Base-by-base conservation (phyloP, 2,113 vertebrate species). In the Halcyon senegalensis region DNA sequence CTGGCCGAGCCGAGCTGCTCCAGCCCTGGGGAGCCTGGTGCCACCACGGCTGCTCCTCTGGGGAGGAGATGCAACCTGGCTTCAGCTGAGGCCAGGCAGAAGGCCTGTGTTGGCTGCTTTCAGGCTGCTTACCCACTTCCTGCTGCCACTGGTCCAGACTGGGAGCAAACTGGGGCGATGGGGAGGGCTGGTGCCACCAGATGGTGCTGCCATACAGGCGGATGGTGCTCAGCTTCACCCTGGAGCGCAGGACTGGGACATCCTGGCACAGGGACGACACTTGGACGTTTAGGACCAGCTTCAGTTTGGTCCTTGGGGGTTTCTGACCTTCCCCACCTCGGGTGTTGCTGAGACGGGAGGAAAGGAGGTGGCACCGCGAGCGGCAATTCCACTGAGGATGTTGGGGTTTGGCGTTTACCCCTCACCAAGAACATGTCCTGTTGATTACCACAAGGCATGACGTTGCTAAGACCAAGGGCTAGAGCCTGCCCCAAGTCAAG, bases 361-460 rank as follows among this genome's bases (percentile, higher is more conserved):
- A 10, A 19, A 3, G 17, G 27, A 21, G 30, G 2, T 2, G 17
- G 13, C 77, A 3, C 60, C 3, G 1, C 1, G 2, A 17, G 25
- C 1, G 13, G 23, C 0, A 20, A 0, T 28, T 10, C n/a, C 35
- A 7, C 27, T 2, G 1, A 20, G 17, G 28, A 1, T 8, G 44
- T 3, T 5, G 63, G 58, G 30, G 19, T 10, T 18, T 27, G 1
- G 55, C 5, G 0, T 12, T 39, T 1, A 1, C 19, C 19, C 46
- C 41, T 43, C 27, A 0, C 24, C 21, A 6, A 51, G 48, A 30
- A 50, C 18, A 3, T 24, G 50, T 51, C 50, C 50, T 12, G 1
- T 41, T 41, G 4, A 0, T 70, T 3, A 17, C 50, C 15, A 0
- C 8, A 2, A 33, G 41, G 33, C 66, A 17, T 1, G 2, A 53